Evolutionary conservation across 2,797 vertebrate species (phyloP).

Genomic region (Danio albolineatus): DNA sequence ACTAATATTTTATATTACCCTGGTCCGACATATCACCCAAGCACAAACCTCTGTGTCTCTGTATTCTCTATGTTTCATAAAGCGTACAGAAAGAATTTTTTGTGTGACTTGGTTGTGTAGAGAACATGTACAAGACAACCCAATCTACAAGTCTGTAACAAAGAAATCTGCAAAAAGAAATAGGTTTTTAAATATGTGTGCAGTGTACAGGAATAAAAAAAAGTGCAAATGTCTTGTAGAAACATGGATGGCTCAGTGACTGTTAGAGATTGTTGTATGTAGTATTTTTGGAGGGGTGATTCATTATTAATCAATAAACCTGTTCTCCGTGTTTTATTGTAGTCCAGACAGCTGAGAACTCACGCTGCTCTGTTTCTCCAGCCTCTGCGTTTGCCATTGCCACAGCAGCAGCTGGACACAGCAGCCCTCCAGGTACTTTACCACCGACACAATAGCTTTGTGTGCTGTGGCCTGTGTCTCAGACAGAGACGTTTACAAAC

Average conservation of each 20-base stretch:
- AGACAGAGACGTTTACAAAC: neutral
- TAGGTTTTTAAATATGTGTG: too few species aligned
- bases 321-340: conserved; percentile 45
- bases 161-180: too few species aligned
- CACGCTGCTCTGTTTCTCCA: conserved; percentile 91
- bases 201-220: too few species aligned
- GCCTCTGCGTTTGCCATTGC: conserved; percentile 97
- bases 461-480: neutral
- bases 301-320: neutral
- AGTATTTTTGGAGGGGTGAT: neutral
- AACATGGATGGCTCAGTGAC: too few species aligned
- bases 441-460: neutral
- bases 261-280: too few species aligned
- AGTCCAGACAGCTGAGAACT: conserved; percentile 89
- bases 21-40: neutral
- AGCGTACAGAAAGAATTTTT: neutral
- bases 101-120: neutral
- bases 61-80: neutral
- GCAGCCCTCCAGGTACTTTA: conserved; percentile 87
- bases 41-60: neutral
- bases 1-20: neutral
- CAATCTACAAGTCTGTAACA: too few species aligned
- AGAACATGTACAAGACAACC: too few species aligned
- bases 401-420: conserved; percentile 94
- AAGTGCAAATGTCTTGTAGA: too few species aligned